These are phyloP conservation scores for Craniophora ligustri DNA, from an alignment of 2,888 invertebrate genomes.

Conservation along the genomic window DNA sequence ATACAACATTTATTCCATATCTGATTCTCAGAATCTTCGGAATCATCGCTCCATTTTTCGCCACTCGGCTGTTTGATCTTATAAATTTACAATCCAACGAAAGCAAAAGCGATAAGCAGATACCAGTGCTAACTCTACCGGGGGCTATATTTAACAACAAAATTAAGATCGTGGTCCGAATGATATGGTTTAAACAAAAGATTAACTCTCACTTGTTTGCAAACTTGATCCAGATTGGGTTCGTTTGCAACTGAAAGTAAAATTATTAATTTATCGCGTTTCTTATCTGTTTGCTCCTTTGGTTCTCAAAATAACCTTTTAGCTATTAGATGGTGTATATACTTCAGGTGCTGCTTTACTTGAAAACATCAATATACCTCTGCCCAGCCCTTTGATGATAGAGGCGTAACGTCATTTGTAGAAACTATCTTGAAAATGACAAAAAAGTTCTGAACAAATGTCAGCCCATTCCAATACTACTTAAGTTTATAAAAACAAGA, in stretches of 20 bases:
- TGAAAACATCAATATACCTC: too few relatives aligned
- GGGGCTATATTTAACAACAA: slow-evolving; percentile 44
- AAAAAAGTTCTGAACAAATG: slow-evolving; percentile 28
- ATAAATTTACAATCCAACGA: slow-evolving; percentile 7
- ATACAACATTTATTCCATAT: too few relatives aligned
- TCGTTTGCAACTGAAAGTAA: slow-evolving; percentile 32
- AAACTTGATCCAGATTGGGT: slow-evolving; percentile 27
- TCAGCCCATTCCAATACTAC: slow-evolving; percentile 38
- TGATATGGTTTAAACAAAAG: slow-evolving; percentile 49
- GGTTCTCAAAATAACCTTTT: background rate
- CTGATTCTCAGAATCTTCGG: background rate
- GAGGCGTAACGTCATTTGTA: too few relatives aligned
- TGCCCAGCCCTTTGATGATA: too few relatives aligned
- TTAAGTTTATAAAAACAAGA: slow-evolving; percentile 38
- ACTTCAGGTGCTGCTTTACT: background rate
- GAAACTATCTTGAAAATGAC: slow-evolving; percentile 30
- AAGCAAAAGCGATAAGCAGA: slow-evolving; percentile 47
- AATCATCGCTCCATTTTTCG: background rate
- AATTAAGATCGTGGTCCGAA: slow-evolving; percentile 43
- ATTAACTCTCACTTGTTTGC: slow-evolving; percentile 51
- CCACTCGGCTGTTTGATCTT: background rate
- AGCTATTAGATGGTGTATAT: background rate
- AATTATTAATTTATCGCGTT: slow-evolving; percentile 31
- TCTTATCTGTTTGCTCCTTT: slow-evolving; percentile 24
- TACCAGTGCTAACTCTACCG: slow-evolving; percentile 29